Conservation (phyloP, 2,113 vertebrate genomes). For the Melanotaenia duboulayi region DNA sequence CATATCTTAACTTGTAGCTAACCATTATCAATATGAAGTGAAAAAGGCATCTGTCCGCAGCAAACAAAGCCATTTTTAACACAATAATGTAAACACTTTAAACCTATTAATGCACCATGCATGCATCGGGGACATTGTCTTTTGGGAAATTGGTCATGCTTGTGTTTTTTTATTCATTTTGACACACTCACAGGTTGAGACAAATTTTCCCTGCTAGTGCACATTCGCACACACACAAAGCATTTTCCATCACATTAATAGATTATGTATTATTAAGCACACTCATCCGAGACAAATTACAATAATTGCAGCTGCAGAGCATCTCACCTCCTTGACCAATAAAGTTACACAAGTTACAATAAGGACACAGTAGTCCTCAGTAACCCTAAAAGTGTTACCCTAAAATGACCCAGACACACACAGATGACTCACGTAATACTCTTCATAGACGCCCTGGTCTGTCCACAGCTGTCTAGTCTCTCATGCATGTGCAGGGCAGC, state of each 20-base stretch:
- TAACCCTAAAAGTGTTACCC: constrained; percentile 6
- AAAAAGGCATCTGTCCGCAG: not conserved
- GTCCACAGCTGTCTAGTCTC: constrained; percentile 90
- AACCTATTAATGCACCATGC: constrained; percentile 5
- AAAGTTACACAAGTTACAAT: constrained; percentile 12
- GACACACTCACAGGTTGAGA: constrained; percentile 4
- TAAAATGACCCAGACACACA: constrained; percentile 23
- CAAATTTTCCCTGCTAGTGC: not conserved
- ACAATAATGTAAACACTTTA: not conserved
- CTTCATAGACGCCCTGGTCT: constrained; percentile 92
- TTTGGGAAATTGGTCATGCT: constrained; percentile 16
- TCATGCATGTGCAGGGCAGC: constrained; percentile 97
- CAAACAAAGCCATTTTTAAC: constrained; percentile 5
- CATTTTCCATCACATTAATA: constrained; percentile 44
- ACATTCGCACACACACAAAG: not conserved
- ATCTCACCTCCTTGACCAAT: not conserved
- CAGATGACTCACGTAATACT: constrained; percentile 91
- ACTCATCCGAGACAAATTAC: constrained; percentile 28
- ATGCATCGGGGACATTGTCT: not conserved
- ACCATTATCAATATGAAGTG: too few relatives aligned
- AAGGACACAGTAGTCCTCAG: not conserved
- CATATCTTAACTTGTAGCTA: too few relatives aligned
- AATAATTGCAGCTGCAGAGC: constrained; percentile 19
- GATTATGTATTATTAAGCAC: constrained; percentile 22
- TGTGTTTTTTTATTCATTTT: constrained; percentile 11